A percentile compares a stretch with the other conserved stretches of the same genome.
Conservation (phyloP, 1,140 invertebrate genomes). For the Cyclina sinensis region DNA sequence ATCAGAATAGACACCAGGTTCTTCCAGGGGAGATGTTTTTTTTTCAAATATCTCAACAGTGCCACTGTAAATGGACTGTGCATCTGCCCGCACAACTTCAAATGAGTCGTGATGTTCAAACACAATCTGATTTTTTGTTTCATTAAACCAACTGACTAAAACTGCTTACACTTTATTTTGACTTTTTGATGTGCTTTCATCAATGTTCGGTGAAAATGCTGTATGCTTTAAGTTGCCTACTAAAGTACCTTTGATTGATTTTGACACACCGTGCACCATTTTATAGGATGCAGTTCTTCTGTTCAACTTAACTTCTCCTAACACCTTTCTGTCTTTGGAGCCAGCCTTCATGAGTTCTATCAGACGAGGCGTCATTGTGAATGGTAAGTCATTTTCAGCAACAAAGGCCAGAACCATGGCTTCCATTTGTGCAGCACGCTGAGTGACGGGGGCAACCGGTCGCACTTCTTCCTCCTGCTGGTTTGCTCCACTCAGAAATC, state of each 20-base stretch:
- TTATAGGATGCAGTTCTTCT: constrained; percentile 35
- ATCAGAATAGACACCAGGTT: constrained; percentile 76
- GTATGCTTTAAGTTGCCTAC: background rate
- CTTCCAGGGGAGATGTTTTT: constrained; percentile 63
- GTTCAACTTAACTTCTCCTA: background rate
- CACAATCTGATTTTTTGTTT: constrained; percentile 4
- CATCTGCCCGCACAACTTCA: constrained; percentile 14
- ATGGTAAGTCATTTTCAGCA: constrained; percentile 24
- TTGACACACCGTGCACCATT: constrained; percentile 16
- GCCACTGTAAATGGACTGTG: constrained; percentile 24
- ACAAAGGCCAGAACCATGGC: constrained; percentile 32
- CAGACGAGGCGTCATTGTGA: background rate
- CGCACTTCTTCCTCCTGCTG: background rate
- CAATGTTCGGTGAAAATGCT: constrained; percentile 47
- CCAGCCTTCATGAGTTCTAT: constrained; percentile 10
- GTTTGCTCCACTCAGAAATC: background rate
- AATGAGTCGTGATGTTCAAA: constrained; percentile 53
- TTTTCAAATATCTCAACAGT: constrained; percentile 37
- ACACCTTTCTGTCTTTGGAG: constrained; percentile 23
- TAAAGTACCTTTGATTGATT: background rate
- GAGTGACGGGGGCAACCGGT: constrained; percentile 7
- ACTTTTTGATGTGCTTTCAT: constrained; percentile 46
- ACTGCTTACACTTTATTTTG: constrained; percentile 57
- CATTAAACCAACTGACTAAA: constrained; percentile 37
- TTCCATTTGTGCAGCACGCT: constrained; percentile 11